Conservation (phyloP, 2,113 vertebrate species). For the Harpagus bidentatus region DNA sequence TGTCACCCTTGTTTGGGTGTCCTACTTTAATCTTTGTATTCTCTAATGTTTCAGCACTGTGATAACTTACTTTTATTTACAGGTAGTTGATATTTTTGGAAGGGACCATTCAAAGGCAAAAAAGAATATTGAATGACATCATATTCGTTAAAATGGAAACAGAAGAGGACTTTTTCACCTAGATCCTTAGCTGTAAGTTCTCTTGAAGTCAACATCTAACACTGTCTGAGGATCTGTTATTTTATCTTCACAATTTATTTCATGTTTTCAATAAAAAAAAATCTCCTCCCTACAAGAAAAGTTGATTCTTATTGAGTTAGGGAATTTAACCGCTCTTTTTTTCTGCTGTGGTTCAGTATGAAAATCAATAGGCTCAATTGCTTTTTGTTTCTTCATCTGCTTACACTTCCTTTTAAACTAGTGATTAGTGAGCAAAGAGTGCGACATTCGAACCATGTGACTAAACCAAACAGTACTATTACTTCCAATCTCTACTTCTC, state of each 20-base stretch:
- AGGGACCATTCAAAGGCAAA: background rate
- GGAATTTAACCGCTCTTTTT: background rate
- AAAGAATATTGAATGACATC: background rate
- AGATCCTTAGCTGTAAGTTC: background rate
- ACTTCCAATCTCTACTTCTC: background rate
- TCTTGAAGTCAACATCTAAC: background rate
- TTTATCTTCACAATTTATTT: background rate
- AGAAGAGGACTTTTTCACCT: background rate
- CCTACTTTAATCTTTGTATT: background rate
- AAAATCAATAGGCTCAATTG: background rate
- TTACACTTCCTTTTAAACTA: background rate
- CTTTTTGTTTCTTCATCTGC: background rate
- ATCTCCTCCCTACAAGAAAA: background rate
- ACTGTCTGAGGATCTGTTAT: background rate
- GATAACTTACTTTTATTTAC: background rate
- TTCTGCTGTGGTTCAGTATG: background rate
- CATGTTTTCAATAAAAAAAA: background rate
- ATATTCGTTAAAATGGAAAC: background rate
- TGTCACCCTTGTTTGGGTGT: background rate
- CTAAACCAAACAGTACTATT: background rate
- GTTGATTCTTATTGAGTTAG: background rate
- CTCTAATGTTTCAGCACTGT: background rate
- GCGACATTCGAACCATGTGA: background rate
- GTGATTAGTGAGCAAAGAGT: background rate
- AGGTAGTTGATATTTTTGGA: background rate